Conservation (phyloP, 1,140 invertebrate species). For the Cotesia typhae region DNA sequence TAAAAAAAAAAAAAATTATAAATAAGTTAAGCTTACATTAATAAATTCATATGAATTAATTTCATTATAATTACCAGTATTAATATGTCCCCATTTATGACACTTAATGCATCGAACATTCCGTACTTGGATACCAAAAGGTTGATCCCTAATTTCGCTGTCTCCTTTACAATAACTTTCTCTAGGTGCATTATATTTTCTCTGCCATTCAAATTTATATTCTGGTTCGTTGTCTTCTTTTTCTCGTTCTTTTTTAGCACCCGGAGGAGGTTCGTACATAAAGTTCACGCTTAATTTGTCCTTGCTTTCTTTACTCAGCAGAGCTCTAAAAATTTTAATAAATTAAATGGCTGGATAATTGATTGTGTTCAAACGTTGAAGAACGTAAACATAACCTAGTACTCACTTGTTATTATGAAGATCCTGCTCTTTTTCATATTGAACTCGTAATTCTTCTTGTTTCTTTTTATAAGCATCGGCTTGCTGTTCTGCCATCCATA, state of each 20-base stretch:
- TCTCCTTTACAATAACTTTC: slow-evolving; percentile 97
- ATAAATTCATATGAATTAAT: not conserved
- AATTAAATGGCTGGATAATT: not conserved
- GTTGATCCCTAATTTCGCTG: slow-evolving; percentile 96
- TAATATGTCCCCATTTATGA: slow-evolving; percentile 99
- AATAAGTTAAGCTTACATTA: slow-evolving; percentile 19
- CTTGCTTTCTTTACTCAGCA: slow-evolving; percentile 97
- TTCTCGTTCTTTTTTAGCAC: slow-evolving; percentile 89
- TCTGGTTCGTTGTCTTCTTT: slow-evolving; percentile 94
- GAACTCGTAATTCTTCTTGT: slow-evolving; percentile 93
- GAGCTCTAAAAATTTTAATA: slow-evolving; percentile 71
- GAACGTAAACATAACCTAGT: slow-evolving; percentile 49
- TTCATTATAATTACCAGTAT: slow-evolving; percentile 79
- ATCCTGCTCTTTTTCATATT: slow-evolving; percentile 99
- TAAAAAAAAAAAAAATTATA: slow-evolving; percentile 22
- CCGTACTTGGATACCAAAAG: slow-evolving; percentile 97
- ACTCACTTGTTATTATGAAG: slow-evolving; percentile 93
- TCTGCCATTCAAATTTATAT: slow-evolving; percentile 99
- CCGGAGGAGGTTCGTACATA: slow-evolving; percentile 99
- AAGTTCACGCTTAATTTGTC: slow-evolving; percentile 99
- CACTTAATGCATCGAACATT: slow-evolving; percentile 99
- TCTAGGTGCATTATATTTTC: slow-evolving; percentile 97
- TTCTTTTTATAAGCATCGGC: slow-evolving; percentile 96
- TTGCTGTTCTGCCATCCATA: slow-evolving; percentile 99
- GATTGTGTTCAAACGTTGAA: not conserved